phyloP scores from a whole-genome alignment of 2,888 invertebrate species.

The Lithophane socia region DNA sequence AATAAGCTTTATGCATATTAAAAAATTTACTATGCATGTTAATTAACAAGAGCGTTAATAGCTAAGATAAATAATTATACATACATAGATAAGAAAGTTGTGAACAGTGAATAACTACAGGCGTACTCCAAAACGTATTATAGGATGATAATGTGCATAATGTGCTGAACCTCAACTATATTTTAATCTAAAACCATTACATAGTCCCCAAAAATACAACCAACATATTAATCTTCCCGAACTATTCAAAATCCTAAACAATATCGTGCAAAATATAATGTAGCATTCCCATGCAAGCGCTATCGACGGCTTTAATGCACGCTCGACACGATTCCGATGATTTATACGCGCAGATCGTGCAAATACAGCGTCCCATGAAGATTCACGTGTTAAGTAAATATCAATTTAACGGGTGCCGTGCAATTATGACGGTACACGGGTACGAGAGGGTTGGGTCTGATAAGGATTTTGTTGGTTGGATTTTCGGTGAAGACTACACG shows the following conservation, averaged over 20 bases:
- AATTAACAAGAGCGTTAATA: neutral
- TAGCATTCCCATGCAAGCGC: conserved; percentile 49
- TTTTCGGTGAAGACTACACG: neutral
- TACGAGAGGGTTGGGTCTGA: neutral
- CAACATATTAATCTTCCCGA: conserved; percentile 35
- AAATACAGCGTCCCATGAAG: conserved; percentile 48
- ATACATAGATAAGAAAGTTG: neutral
- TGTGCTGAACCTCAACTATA: neutral
- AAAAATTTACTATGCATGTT: no score
- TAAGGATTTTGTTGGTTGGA: conserved; percentile 8
- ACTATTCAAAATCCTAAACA: conserved; percentile 43
- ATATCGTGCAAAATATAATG: conserved; percentile 48
- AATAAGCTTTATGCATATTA: neutral
- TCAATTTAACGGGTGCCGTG: conserved; percentile 34
- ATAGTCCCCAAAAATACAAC: conserved; percentile 15
- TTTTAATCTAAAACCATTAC: neutral
- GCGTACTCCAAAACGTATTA: neutral
- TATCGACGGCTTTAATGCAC: conserved; percentile 56
- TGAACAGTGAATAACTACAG: neutral
- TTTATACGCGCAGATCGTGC: conserved; percentile 54
- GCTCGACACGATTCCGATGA: conserved; percentile 54
- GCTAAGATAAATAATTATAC: neutral
- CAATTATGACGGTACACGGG: conserved; percentile 38
- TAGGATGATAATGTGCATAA: no score
- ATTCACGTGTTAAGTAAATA: conserved; percentile 53